phyloP scores from a whole-genome alignment of 2,113 vertebrate species.

The Gallinago paraguaiae region DNA sequence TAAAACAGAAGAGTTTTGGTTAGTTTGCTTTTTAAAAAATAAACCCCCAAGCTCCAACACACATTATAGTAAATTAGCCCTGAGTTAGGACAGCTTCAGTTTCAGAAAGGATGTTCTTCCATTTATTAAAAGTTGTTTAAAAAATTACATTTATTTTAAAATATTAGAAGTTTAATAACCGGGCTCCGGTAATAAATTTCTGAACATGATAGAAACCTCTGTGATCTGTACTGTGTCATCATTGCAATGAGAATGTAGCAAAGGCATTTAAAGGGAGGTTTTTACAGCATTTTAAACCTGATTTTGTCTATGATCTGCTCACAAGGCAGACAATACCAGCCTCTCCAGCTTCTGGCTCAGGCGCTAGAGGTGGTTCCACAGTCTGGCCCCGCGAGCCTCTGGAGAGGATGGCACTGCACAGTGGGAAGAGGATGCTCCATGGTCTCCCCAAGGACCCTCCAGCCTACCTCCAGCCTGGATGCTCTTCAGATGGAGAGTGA shows the following conservation, averaged over 20 bases:
- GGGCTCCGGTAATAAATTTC: not conserved
- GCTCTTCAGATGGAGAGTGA: not conserved
- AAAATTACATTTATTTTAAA: not conserved
- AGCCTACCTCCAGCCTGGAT: not conserved
- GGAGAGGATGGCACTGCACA: not conserved
- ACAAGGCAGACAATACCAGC: not conserved
- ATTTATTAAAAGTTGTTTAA: slow-evolving; percentile 1
- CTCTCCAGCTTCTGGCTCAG: not conserved
- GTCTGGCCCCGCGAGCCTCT: not conserved
- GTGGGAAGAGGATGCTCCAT: not conserved
- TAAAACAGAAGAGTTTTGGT: not conserved
- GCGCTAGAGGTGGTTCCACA: not conserved
- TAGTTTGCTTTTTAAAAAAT: not conserved
- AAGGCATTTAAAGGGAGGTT: not conserved
- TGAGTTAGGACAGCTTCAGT: not conserved
- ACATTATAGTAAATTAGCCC: not conserved
- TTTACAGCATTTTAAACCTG: not conserved
- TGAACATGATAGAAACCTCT: not conserved
- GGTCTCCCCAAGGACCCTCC: not conserved
- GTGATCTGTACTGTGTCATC: not conserved
- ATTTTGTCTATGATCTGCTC: not conserved
- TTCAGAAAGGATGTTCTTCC: not conserved
- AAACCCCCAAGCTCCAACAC: not conserved
- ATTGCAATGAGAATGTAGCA: not conserved
- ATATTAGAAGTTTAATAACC: not conserved